Conservation (phyloP, 2,888 invertebrate genomes). For the Dinocampus coccinellae region DNA sequence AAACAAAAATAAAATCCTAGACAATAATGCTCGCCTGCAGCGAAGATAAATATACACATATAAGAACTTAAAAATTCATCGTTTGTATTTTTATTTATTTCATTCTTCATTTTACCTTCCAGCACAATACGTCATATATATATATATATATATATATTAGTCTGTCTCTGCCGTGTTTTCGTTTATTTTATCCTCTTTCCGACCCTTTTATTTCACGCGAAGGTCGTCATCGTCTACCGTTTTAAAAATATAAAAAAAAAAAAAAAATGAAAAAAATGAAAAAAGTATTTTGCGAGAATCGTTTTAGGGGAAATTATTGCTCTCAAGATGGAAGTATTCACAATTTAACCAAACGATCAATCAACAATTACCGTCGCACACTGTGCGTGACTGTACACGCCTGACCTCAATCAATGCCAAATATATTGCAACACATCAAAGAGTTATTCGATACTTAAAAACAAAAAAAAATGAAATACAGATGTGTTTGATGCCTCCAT, state of each 20-base stretch:
- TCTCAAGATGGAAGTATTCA: neutral
- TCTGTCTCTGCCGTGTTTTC: neutral
- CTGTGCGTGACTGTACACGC: constrained; percentile 22
- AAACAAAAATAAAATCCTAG: too few species aligned
- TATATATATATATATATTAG: too few species aligned
- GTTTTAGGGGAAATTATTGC: constrained; percentile 21
- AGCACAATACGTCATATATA: neutral
- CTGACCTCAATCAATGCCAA: constrained; percentile 27
- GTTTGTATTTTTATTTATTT: neutral
- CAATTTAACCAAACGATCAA: constrained; percentile 12
- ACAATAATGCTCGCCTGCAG: constrained; percentile 18
- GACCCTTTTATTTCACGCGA: constrained; percentile 7
- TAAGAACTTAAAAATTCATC: constrained; percentile 3
- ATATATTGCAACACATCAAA: constrained; percentile 1
- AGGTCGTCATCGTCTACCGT: too few species aligned
- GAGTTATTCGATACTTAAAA: constrained; percentile 28
- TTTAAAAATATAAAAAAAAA: neutral
- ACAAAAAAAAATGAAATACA: constrained; percentile 1
- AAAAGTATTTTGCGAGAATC: constrained; percentile 17
- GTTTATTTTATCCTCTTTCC: neutral
- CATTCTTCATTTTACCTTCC: neutral
- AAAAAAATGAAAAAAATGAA: too few species aligned
- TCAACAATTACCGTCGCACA: constrained; percentile 28
- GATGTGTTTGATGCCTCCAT: neutral
- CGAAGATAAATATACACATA: constrained; percentile 7